Percentiles rank a stretch among this genome's conserved stretches.
Conservation (phyloP, 2,113 vertebrate species). For the Actenoides lindsayi region DNA sequence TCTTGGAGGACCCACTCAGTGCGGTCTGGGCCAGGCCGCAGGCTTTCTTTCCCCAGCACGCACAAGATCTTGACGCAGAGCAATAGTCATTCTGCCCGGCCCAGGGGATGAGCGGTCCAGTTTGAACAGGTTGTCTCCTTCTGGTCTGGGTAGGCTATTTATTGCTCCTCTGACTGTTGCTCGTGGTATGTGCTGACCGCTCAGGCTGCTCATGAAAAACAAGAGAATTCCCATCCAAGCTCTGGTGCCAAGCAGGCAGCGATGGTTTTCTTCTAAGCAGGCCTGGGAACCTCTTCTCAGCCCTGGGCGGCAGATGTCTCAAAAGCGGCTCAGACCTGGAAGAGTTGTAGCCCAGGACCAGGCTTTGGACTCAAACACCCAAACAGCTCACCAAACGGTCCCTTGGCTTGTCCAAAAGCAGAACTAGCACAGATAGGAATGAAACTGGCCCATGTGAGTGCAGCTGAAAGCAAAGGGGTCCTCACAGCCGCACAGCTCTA, state of each 20-base stretch:
- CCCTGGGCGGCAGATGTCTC: constrained; percentile 46
- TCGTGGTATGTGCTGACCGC: constrained; percentile 65
- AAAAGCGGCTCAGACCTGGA: constrained; percentile 4
- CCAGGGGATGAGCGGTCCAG: neutral
- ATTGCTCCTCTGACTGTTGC: constrained; percentile 62
- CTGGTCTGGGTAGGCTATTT: constrained; percentile 59
- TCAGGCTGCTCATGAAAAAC: constrained; percentile 50
- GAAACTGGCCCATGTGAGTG: neutral
- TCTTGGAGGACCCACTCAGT: accelerated
- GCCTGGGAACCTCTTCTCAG: constrained; percentile 40
- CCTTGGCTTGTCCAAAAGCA: neutral
- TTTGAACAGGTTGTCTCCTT: constrained; percentile 66
- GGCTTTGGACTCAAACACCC: neutral
- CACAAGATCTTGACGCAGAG: neutral
- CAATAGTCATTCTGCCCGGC: neutral
- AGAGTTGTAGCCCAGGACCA: neutral
- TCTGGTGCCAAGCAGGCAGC: neutral
- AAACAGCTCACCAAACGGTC: neutral
- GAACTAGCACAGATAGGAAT: neutral
- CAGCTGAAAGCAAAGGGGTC: neutral
- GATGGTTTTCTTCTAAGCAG: neutral
- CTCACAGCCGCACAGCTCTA: neutral
- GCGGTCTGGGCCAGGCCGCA: neutral
- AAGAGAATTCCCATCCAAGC: constrained; percentile 54
- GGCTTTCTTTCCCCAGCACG: neutral